Evolutionary conservation across 1,140 invertebrate genomes (phyloP), one percentile per base, ranked within the genome.

Genomic region (Drosophila quadrilineata): DNA sequence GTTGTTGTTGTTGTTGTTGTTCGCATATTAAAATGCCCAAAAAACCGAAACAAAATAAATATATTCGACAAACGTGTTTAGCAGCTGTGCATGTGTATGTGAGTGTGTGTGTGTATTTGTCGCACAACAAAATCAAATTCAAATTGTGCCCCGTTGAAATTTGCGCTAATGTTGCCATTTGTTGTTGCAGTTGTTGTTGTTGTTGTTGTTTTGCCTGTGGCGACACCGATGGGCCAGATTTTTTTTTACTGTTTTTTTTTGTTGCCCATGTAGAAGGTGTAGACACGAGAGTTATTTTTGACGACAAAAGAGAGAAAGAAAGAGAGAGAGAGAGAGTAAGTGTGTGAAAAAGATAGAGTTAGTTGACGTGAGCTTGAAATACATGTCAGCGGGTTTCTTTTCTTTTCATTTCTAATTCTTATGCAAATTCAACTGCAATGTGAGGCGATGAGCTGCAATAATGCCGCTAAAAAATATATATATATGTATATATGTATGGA

Each of bases 391-490:
- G 63, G 63, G 43, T 62, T n/a, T n/a, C n/a, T n/a, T n/a, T n/a
- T n/a, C n/a, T n/a, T n/a, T n/a, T n/a, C n/a, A n/a, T 82, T 82
- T 84, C 79, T 79, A 79, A 85, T 85, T 85, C 79, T 85, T 73
- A 85, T 85, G 79, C 74, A 84, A 84, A 85, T 84, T 67, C 85
- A 70, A 33, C 31, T 35, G 8, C 68, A 38, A 49, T 56, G 50
- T 56, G 49, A 57, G 26, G 46, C 38, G 14, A 36, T 48, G 22
- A 9, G 49, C 49, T 66, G 67, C 59, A 17, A 22, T 9, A 52
- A 33, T 62, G 69, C 28, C n/a, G n/a, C n/a, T n/a, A n/a, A n/a
- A n/a, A n/a, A n/a, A n/a, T n/a, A n/a, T n/a, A n/a, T n/a, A n/a
- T n/a, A n/a, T n/a, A n/a, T n/a, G n/a, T n/a, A n/a, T n/a, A n/a